Evolutionary conservation across 2,797 vertebrate genomes (phyloP).

Genomic region (Mormyrops boulengeri): DNA sequence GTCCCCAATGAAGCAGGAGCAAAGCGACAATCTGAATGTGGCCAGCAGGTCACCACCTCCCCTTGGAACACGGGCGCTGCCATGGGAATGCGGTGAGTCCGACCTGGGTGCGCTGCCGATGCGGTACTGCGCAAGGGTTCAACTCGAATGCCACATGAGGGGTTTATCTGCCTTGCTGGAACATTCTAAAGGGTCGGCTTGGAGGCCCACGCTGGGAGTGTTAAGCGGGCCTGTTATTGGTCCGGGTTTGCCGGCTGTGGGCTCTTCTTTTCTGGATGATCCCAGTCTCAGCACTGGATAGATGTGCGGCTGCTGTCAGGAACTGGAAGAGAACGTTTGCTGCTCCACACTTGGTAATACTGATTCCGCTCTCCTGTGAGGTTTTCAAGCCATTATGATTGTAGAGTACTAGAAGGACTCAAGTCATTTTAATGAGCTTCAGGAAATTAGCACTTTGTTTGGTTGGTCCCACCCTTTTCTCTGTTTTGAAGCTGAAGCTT

Average conservation of each 20-base stretch:
- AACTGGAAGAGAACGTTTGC: background rate
- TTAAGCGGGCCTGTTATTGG: background rate
- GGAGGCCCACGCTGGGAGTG: background rate
- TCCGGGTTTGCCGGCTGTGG: background rate
- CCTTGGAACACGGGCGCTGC: background rate
- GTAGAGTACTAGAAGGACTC: background rate
- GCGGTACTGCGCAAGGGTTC: background rate
- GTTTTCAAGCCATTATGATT: background rate
- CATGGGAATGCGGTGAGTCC: slow-evolving; percentile 17
- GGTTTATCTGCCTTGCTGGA: background rate
- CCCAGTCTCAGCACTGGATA: background rate
- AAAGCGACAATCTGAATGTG: background rate
- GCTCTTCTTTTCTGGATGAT: background rate
- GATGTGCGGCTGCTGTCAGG: background rate
- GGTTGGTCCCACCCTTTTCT: background rate
- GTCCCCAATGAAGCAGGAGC: background rate
- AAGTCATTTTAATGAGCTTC: background rate
- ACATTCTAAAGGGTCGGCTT: background rate
- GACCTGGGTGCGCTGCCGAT: background rate
- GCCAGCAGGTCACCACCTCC: background rate
- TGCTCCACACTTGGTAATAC: background rate
- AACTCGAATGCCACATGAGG: background rate
- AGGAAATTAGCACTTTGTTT: background rate
- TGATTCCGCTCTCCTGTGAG: background rate
- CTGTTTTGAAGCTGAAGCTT: background rate